Base-by-base conservation (phyloP, 2,888 invertebrate genomes). In the Hypselothyrea guttata region DNA sequence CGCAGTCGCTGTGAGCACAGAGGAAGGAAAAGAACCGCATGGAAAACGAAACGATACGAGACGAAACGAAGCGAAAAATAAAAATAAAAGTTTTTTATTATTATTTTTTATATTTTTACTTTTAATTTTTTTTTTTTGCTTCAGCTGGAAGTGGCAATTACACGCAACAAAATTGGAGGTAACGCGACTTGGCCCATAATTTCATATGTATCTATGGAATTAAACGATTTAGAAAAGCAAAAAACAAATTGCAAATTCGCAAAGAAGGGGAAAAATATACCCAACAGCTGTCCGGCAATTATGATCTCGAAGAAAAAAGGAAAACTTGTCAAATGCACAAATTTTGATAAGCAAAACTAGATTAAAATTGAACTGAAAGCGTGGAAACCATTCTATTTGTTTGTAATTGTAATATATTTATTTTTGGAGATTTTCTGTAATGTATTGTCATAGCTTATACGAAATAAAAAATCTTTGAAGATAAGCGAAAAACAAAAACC, bases 21-120 rank as follows among this genome's bases (percentile, higher is more conserved):
- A 79, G 85, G 79, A 84, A 79, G 85, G 75, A 79, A 84, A 84
- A 79, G 85, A 79, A 82, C 72, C 60, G 79, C 67, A 71, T 69
- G 66, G 69, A 64, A 74, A 81, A 71, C 76, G 22, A 22, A 22
- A 22, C 22, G 22, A 22, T 22, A 22, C 18, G 18, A 38, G 18
- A 38, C 38, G 61, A 75, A n/a, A n/a, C n/a, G n/a, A n/a, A n/a
- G n/a, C n/a, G n/a, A n/a, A n/a, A 82, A 75, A 77, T 37, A 55
- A 54, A 57, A 73, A 59, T 57, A 67, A 42, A 71, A 71, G 55
- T 61, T 71, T 56, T 70, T 67, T n/a, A n/a, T n/a, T n/a, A n/a
- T n/a, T n/a, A n/a, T n/a, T n/a, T n/a, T n/a, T n/a, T n/a, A n/a
- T n/a, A n/a, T n/a, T n/a, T n/a, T n/a, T n/a, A n/a, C n/a, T n/a